Evolutionary conservation across 2,113 vertebrate species (phyloP), one percentile per base, ranked within the genome.

Genomic region (Pyrgilauda ruficollis): DNA sequence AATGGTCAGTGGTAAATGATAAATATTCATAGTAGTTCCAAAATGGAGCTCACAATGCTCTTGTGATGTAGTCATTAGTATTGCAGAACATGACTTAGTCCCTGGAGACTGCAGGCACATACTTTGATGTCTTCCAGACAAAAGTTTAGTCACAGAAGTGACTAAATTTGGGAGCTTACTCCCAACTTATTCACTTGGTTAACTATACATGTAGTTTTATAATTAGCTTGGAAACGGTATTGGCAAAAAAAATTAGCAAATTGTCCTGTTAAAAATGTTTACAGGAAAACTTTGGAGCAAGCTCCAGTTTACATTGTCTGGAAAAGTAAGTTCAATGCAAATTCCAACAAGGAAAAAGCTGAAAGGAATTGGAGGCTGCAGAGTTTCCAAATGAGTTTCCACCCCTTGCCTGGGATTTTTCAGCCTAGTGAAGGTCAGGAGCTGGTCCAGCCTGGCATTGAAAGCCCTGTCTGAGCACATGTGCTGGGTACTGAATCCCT

Each of bases 61-160:
- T 88, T 93, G 88, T 90, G 89, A 81, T 95, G 83, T n/a, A 90
- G 90, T 84, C 87, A 86, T 91, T 86, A 77, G 63, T 95, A 73
- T 86, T 93, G 82, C 72, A 90, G 94, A 96, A 15, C 85, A 93
- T 67, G 90, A 86, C 56, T 84, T 93, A 75, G 90, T 84, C 93
- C 79, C 79, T 93, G 68, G 93, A 72, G 93, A 81, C 87, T 93
- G 81, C 6, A 88, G 82, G 72, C 63, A 75, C 56, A 41, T 66
- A 91, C 91, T 96, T 94, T 93, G 75, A 95, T 91, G 68, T 91
- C 78, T 91, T 93, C 87, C 91, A 97, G 96, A 89, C 87, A 61
- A 56, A 91, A 88, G 75, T 93, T 91, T 70, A 93, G 95, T 91
- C 77, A 87, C 31, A 93, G 66, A 37, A 88, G 59, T 97, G 88